phyloP scores from a whole-genome alignment of 1,140 invertebrate genomes.

The Pissodes strobi region DNA sequence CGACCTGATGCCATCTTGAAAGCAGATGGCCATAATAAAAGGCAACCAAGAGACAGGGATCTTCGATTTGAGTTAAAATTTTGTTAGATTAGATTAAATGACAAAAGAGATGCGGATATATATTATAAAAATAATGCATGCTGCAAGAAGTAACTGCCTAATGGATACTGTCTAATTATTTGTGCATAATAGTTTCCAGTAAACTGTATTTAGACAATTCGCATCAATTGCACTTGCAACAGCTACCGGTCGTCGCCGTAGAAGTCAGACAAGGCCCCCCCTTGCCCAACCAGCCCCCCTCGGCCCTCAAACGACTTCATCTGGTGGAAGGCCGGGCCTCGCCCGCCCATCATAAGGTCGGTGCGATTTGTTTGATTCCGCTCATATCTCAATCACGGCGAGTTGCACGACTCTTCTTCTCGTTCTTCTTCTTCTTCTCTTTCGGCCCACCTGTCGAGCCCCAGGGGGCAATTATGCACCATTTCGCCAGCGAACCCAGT shows the following conservation, averaged over 20 bases:
- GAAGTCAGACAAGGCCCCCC: no score
- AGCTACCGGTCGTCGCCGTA: neutral
- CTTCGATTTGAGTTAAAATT: no score
- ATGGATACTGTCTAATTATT: no score
- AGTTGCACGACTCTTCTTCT: neutral
- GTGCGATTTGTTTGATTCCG: conserved; percentile 20
- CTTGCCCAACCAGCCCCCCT: neutral
- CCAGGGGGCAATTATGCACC: conserved; percentile 15
- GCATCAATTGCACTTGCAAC: neutral
- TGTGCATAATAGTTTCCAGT: no score
- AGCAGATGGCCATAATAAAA: no score
- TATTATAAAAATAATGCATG: no score
- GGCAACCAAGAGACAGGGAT: no score
- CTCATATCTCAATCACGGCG: conserved; percentile 19
- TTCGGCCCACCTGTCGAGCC: conserved; percentile 14
- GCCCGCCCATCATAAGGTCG: conserved; percentile 22
- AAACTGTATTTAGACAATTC: neutral
- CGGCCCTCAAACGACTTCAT: neutral
- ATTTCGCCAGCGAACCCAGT: conserved; percentile 1
- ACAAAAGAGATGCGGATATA: no score
- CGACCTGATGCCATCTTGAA: no score
- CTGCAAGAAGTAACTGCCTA: no score
- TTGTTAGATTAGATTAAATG: no score
- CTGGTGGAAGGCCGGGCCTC: conserved; percentile 8
- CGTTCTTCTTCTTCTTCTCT: conserved; percentile 7